Base-by-base conservation (phyloP, 2,888 invertebrate genomes). In the Arctia plantaginis region DNA sequence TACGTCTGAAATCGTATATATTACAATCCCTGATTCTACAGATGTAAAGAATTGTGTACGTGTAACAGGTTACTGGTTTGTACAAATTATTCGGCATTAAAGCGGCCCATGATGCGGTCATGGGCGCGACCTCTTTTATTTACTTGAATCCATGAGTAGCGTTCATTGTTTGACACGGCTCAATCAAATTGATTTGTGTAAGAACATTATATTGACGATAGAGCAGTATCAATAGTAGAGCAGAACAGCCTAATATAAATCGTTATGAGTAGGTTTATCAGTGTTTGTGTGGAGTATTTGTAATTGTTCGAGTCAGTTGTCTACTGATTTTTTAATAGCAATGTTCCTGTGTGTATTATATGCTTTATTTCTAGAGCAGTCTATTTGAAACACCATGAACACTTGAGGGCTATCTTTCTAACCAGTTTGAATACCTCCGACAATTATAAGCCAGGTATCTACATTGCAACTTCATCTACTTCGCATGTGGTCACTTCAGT, bases 81-180 rank as follows among this genome's bases (percentile, higher is more conserved):
- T 15, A 73, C 30, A 75, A 73, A 73, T 72, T 70, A 73, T 59
- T 69, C 47, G 39, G 67, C 51, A 59, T 74, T 59, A 67, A 67
- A 30, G 55, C 20, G 23, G 66, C 59, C 41, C 59, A 55, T 30
- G 65, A 51, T 35, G 33, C 59, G 70, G 74, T 75, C 73, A 71
- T 65, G 33, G 51, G 41, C 35, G 44, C 39, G 78, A 68, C 74
- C 76, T 68, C 68, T 55, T 72, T 73, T 72, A 59, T 67, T 65
- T 55, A 33, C 69, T 69, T 67, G 55, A 39, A 33, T 51, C n/a
- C n/a, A 67, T 41, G 65, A 35, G n/a, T 27, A 66, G 39, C 20
- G 55, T 18, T 64, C 67, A 55, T 66, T 74, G 71, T 75, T 74
- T 59, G 44, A 30, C 65, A 66, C 12, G n/a, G 51, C 23, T 66